Evolutionary conservation across 92 coral and sea anemone genomes (phyloP).

Genomic region (Parazoanthus darwini): DNA sequence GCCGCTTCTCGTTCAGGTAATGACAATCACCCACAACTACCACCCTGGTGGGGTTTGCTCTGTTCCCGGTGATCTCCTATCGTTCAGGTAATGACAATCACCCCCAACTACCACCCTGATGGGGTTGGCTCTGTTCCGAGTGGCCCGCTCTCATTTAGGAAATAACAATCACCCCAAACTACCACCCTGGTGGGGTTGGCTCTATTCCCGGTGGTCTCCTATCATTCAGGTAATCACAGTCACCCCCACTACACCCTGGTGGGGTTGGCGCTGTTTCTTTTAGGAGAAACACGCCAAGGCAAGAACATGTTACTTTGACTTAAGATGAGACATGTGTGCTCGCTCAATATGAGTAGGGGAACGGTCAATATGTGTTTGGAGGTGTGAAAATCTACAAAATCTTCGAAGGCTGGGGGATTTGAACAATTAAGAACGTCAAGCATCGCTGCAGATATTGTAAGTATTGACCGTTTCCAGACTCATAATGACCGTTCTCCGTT

Average conservation of each 20-base stretch:
- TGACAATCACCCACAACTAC: constrained; percentile 77
- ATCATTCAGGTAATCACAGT: constrained; percentile 81
- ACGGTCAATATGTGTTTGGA: too few relatives aligned
- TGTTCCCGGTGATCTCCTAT: constrained; percentile 66
- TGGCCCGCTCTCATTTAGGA: constrained; percentile 77
- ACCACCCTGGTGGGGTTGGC: constrained; percentile 74
- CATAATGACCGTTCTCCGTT: too few relatives aligned
- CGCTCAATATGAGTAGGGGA: too few relatives aligned
- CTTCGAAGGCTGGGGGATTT: too few relatives aligned
- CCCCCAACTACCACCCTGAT: constrained; percentile 78
- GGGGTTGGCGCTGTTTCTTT: constrained; percentile 66
- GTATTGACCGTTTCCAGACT: too few relatives aligned
- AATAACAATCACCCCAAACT: constrained; percentile 81
- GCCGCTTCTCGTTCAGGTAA: constrained; percentile 81
- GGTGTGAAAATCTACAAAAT: too few relatives aligned
- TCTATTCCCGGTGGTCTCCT: constrained; percentile 67
- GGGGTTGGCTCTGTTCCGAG: constrained; percentile 72
- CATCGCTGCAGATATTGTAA: too few relatives aligned
- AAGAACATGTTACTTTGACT: too few relatives aligned
- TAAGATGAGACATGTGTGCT: too few relatives aligned
- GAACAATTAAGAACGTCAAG: too few relatives aligned
- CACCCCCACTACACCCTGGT: constrained; percentile 73
- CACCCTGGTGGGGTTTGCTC: constrained; percentile 78
- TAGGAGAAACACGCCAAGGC: too few relatives aligned
- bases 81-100: constrained; percentile 86